Evolutionary conservation across 1,140 invertebrate genomes (phyloP).

Genomic region (Oscheius sp.): DNA sequence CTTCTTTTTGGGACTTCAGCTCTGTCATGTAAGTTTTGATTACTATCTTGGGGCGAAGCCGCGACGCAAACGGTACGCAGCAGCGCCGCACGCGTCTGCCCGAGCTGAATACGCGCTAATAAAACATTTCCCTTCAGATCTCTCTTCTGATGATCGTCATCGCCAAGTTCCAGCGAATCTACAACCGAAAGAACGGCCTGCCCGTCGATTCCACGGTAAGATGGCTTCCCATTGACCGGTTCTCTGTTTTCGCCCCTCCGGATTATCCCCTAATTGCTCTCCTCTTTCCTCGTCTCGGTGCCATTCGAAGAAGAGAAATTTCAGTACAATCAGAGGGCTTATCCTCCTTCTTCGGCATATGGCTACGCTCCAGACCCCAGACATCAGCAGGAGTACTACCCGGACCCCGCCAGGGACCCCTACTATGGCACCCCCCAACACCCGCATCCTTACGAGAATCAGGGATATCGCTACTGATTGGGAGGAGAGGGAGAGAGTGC

Average conservation of each 20-base stretch:
- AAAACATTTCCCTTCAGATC: slow-evolving; percentile 43
- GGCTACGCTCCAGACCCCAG: slow-evolving; percentile 47
- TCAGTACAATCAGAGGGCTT: slow-evolving; percentile 46
- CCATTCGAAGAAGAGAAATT: slow-evolving; percentile 28
- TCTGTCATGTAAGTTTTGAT: slow-evolving; percentile 58
- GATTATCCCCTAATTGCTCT: slow-evolving; percentile 45
- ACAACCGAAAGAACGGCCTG: slow-evolving; percentile 49
- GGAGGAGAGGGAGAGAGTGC: background rate
- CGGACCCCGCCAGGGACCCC: slow-evolving; percentile 19
- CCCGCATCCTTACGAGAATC: slow-evolving; percentile 18
- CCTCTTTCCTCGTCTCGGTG: background rate
- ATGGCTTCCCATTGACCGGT: slow-evolving; percentile 33
- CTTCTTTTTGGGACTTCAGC: slow-evolving; percentile 60
- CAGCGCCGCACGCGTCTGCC: background rate
- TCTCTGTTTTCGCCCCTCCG: slow-evolving; percentile 34
- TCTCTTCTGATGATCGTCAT: slow-evolving; percentile 54
- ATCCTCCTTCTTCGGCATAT: slow-evolving; percentile 51
- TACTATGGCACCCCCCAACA: slow-evolving; percentile 1
- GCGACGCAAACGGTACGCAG: background rate
- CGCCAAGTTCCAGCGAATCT: slow-evolving; percentile 60
- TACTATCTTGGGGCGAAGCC: background rate
- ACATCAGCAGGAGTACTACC: slow-evolving; percentile 21
- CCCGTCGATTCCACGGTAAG: slow-evolving; percentile 40
- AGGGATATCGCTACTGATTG: slow-evolving; percentile 22
- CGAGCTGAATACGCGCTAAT: background rate